phyloP scores from a whole-genome alignment of 2,888 invertebrate genomes.

The Papilio protenor region DNA sequence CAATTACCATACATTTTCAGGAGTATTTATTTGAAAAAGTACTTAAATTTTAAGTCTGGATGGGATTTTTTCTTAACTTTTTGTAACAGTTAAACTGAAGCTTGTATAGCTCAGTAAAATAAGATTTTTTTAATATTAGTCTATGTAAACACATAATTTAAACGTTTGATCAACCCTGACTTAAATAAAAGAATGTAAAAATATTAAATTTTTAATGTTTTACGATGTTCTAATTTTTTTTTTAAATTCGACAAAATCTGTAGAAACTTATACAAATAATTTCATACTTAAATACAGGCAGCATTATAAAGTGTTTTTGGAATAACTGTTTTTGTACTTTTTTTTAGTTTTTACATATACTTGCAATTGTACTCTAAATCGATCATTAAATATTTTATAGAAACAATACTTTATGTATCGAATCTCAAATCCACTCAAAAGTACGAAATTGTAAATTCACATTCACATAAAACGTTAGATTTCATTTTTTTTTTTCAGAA shows the following conservation, averaged over 20 bases:
- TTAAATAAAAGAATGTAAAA: not conserved
- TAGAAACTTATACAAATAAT: not conserved
- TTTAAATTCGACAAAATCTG: not conserved
- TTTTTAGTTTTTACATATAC: not conserved
- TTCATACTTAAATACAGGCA: not conserved
- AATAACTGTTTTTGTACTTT: not conserved
- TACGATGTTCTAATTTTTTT: not conserved
- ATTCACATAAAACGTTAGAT: not conserved
- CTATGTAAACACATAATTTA: not conserved
- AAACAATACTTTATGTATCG: not conserved
- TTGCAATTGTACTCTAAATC: not conserved
- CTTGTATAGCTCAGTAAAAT: not conserved
- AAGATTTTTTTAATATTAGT: not conserved
- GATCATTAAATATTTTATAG: not conserved
- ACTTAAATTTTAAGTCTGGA: slow-evolving; percentile 6
- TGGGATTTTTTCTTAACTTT: not conserved
- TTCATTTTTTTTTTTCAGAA: not conserved
- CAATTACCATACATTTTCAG: not conserved
- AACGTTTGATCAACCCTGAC: not conserved
- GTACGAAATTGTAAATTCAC: not conserved
- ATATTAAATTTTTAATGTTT: not conserved
- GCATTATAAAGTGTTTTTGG: not conserved
- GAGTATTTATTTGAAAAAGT: slow-evolving; percentile 6
- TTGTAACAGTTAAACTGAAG: not conserved
- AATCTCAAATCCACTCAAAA: not conserved